Evolutionary conservation across 2,797 vertebrate species (phyloP), one percentile per base, ranked within the genome.

Genomic region (Sebastes jordani): DNA sequence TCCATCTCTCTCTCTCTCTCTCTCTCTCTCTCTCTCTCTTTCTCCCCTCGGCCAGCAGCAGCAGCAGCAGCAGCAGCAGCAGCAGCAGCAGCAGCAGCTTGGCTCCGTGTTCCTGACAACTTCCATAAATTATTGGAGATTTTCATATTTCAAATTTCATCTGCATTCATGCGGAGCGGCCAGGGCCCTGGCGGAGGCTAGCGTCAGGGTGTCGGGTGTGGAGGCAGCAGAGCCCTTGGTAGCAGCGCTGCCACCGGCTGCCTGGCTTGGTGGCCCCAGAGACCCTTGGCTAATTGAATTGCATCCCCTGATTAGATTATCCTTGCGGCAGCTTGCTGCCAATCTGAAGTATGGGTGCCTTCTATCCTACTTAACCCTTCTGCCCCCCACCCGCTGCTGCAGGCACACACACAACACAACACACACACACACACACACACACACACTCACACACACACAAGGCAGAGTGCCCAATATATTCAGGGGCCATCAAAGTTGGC

Each of bases 101-200:
- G 83, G 81, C 90, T 88, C 85, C 74, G 84, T 84, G 95, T 96
- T 97, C 96, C 96, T 98, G 97, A 99, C 98, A 99, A 97, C 96
- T 97, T 98, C 97, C 98, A 99, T 99, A 98, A 99, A 99, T 99
- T 99, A 99, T 96, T 97, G 96, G 94, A 95, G 96, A 99, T 99
- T 99, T 99, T 99, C 97, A 99, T 99, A 99, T 98, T 99, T 99
- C 97, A 99, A 97, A 99, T 99, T 99, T 99, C 97, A 98, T 99
- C 98, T 99, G 97, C 98, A 99, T 99, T 99, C 98, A 98, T 97
- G 97, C 93, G 96, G 93, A 90, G 96, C 94, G 93, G 96, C 96
- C 97, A 58, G 86, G 88, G 84, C 75, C 90, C 88, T 63, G 49
- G 79, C 30, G 56, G 89, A 90, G 84, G 59, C 79, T 93, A 96